Percentiles rank a stretch among this genome's conserved stretches.
phyloP scores from a whole-genome alignment of 1,140 invertebrate genomes.

The Telenomus remus region DNA sequence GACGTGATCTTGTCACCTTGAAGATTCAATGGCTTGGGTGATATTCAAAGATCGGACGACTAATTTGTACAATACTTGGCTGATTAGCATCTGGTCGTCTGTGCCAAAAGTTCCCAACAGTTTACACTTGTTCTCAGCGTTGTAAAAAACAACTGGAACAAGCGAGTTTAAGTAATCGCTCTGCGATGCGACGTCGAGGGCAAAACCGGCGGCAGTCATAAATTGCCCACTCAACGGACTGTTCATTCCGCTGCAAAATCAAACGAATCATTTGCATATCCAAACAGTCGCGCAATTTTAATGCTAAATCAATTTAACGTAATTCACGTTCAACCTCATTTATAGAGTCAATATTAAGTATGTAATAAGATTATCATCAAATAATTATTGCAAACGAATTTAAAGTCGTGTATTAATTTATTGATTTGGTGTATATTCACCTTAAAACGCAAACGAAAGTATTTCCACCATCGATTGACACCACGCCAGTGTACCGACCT shows the following conservation, averaged over 20 bases:
- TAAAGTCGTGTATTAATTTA: slow-evolving; percentile 1
- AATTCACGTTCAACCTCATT: too few species aligned
- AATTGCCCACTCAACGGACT: slow-evolving; percentile 58
- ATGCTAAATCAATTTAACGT: too few species aligned
- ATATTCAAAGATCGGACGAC: slow-evolving; percentile 65
- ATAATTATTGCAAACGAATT: too few species aligned
- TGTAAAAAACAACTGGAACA: slow-evolving; percentile 65
- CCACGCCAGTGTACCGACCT: slow-evolving; percentile 78
- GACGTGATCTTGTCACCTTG: slow-evolving; percentile 61
- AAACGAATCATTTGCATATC: too few species aligned
- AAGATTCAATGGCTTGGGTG: slow-evolving; percentile 67
- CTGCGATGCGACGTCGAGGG: slow-evolving; percentile 62
- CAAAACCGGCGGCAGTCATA: slow-evolving; percentile 66
- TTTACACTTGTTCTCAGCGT: slow-evolving; percentile 57
- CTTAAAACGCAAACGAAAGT: slow-evolving; percentile 82
- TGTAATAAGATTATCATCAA: too few species aligned
- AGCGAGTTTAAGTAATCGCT: slow-evolving; percentile 61
- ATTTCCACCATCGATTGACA: slow-evolving; percentile 81
- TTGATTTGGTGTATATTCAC: slow-evolving; percentile 76
- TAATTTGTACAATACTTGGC: slow-evolving; percentile 69
- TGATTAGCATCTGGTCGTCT: slow-evolving; percentile 65
- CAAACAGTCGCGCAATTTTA: too few species aligned
- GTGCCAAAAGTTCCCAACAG: slow-evolving; percentile 65
- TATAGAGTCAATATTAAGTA: too few species aligned
- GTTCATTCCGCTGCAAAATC: slow-evolving; percentile 63